Evolutionary conservation across 2,113 vertebrate species (phyloP), one percentile per base, ranked within the genome.

Genomic region (Zosterops borbonicus): DNA sequence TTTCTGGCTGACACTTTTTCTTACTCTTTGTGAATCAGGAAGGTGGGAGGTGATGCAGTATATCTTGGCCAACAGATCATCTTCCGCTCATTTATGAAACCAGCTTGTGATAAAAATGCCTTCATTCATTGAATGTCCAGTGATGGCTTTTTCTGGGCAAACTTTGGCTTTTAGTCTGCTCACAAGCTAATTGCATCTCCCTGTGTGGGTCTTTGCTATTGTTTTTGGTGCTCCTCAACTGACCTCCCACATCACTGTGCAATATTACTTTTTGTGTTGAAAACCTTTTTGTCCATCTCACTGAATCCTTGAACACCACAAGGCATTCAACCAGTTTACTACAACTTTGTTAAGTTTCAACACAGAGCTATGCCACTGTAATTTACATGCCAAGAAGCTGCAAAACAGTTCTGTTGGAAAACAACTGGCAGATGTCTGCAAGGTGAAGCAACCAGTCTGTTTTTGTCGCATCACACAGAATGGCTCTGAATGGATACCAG

Each of bases 371-470:
- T n/a, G 58, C 31, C 82, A 76, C 58, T 67, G 37, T 46, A 50
- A 77, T 80, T 88, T 58, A 37, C 25, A 20, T 22, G 58, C 53
- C 46, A 90, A 90, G 67, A 69, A 65, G 31, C 39, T 83, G 55
- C 62, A 92, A 88, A 94, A 65, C 15, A n/a, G 25, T 83, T 80
- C 53, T 83, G 18, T 28, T 76, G 46, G 71, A 91, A 96, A 94
- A 92, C 28, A 79, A 55, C 59, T 42, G 42, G 14, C 31, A 35
- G 33, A 93, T 83, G 49, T 41, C 65, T 88, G 44, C 44, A 87
- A 96, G 94, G 95, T 91, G 87, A 90, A 85, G 90, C 44, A 70
- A 33, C 33, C 28, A 56, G 52, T 44, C 52, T 87, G 46, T 9
- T 91, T 86, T 56, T 94, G 77, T 85, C 52, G 39, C 27, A 28